Evolutionary conservation across 2,113 vertebrate genomes (phyloP).

Genomic region (Xiphophorus hellerii): DNA sequence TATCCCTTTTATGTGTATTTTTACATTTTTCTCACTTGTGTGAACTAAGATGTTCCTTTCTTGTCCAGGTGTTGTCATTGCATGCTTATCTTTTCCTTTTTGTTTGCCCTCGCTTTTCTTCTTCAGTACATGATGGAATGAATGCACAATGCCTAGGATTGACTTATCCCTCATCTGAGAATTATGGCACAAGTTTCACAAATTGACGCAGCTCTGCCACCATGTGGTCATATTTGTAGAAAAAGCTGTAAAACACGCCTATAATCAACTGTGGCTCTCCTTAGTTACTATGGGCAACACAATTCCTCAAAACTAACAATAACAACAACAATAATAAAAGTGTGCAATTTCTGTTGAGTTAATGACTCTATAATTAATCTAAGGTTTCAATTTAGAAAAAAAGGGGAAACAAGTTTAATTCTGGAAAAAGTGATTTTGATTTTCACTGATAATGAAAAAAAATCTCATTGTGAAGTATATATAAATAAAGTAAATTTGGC

Average conservation of each 20-base stretch:
- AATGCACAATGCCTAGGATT: slow-evolving; percentile 30
- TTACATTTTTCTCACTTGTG: neutral
- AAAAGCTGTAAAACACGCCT: neutral
- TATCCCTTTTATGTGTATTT: neutral
- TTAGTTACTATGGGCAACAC: neutral
- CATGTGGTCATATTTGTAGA: slow-evolving; percentile 20
- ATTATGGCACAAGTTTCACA: neutral
- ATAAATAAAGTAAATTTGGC: too few species aligned
- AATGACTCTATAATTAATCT: too few species aligned
- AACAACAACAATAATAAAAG: neutral
- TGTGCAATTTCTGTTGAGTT: neutral
- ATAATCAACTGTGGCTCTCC: neutral
- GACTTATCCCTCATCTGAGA: slow-evolving; percentile 25
- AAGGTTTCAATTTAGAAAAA: too few species aligned
- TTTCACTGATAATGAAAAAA: too few species aligned
- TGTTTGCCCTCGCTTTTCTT: slow-evolving; percentile 1
- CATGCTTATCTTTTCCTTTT: neutral
- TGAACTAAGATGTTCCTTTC: neutral
- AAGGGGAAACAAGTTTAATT: too few species aligned
- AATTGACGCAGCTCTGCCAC: slow-evolving; percentile 51
- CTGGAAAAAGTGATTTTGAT: too few species aligned
- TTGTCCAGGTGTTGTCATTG: neutral
- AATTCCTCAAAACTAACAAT: neutral
- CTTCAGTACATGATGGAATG: slow-evolving; percentile 24
- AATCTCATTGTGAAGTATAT: too few species aligned